These are phyloP conservation scores for Dissostichus mawsoni DNA, from an alignment of 2,113 vertebrate species.

Conservation along the genomic window DNA sequence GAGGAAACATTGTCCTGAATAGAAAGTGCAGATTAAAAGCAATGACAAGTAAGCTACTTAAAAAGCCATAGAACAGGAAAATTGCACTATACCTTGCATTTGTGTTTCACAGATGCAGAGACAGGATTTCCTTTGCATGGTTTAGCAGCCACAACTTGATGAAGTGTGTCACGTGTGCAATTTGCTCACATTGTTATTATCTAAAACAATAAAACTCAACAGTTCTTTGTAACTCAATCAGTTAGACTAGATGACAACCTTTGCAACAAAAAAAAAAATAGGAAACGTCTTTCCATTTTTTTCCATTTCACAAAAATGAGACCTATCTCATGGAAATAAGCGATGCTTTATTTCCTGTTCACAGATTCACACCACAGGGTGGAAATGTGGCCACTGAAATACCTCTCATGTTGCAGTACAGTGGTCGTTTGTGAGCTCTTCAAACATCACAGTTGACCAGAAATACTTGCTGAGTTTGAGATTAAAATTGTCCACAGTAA, in stretches of 20 bases:
- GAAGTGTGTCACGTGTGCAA: background rate
- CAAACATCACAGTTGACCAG: background rate
- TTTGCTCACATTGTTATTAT: background rate
- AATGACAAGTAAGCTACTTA: background rate
- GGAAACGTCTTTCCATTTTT: too few relatives aligned
- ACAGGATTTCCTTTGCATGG: background rate
- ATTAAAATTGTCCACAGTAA: background rate
- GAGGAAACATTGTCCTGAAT: background rate
- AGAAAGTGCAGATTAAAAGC: background rate
- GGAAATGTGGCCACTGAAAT: background rate
- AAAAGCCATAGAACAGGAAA: background rate
- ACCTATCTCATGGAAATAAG: background rate
- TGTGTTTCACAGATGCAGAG: background rate
- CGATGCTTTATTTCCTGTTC: conserved; percentile 1
- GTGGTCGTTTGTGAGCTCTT: background rate
- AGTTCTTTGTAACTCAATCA: background rate
- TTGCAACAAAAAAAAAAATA: background rate
- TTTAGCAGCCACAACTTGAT: background rate
- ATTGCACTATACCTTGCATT: background rate
- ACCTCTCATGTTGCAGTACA: background rate
- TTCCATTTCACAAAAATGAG: too few relatives aligned
- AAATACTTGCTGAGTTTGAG: background rate
- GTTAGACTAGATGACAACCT: background rate
- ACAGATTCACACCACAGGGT: background rate
- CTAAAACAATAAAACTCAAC: background rate